These are phyloP conservation scores for Eumeta japonica DNA, from an alignment of 1,140 invertebrate species.

Conservation along the genomic window DNA sequence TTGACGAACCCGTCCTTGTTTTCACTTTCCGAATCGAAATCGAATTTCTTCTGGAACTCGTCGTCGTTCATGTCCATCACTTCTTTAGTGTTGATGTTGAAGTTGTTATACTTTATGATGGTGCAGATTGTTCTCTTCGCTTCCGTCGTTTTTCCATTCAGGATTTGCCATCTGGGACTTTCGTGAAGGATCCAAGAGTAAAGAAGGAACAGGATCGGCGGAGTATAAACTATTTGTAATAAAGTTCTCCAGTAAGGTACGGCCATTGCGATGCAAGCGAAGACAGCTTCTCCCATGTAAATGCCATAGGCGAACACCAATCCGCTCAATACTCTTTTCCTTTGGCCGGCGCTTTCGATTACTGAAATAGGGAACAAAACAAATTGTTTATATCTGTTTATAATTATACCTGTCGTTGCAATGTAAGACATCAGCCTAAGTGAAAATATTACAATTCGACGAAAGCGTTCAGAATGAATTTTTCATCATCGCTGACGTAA, in stretches of 20 bases:
- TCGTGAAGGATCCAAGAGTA: constrained; percentile 30
- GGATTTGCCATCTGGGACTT: constrained; percentile 39
- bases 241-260: constrained; percentile 35
- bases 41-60: constrained; percentile 22
- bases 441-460: no score
- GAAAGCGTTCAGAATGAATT: no score
- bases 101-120: constrained; percentile 28
- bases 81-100: constrained; percentile 23
- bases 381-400: not conserved
- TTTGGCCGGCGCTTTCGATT: constrained; percentile 34
- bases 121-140: constrained; percentile 29
- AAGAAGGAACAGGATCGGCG: constrained; percentile 25
- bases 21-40: constrained; percentile 17
- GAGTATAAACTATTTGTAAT: constrained; percentile 28
- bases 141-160: constrained; percentile 27
- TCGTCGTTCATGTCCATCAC: constrained; percentile 20
- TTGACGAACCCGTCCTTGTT: constrained; percentile 21
- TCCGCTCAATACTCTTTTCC: constrained; percentile 29
- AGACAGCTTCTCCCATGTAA: constrained; percentile 34
- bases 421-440: not conserved
- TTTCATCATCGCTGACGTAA: no score
- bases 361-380: no score
- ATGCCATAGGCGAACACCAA: constrained; percentile 34
- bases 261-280: constrained; percentile 31
- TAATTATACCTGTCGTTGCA: not conserved